Evolutionary conservation across 37 sponge, comb jelly and placozoan species (phyloP).

Genomic region (Cliona cf. orientalis): DNA sequence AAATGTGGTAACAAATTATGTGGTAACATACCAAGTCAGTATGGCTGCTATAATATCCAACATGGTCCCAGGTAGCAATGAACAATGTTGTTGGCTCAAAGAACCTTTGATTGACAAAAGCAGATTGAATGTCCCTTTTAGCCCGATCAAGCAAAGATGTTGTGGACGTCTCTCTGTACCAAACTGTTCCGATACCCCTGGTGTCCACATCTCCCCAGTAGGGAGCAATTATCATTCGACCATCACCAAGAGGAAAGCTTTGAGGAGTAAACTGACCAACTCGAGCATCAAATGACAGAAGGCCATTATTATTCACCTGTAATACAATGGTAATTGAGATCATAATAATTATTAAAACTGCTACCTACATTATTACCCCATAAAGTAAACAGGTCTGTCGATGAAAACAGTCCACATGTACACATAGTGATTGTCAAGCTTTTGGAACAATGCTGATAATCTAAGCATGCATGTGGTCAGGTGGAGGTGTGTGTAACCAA

Average conservation of each 20-base stretch:
- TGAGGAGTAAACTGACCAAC: conserved; percentile 2
- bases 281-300: not conserved
- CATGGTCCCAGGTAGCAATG: too few species aligned
- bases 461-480: too few species aligned
- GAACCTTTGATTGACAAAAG: not conserved
- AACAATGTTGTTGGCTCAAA: not conserved
- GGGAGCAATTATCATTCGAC: conserved; percentile 8
- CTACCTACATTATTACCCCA: too few species aligned
- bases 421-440: too few species aligned
- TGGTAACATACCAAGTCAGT: conserved; percentile 14
- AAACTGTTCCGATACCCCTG: conserved; percentile 10
- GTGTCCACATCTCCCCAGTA: conserved; percentile 56
- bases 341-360: too few species aligned
- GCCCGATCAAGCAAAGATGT: not conserved
- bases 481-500: too few species aligned
- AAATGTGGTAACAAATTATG: too few species aligned
- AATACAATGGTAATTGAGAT: too few species aligned
- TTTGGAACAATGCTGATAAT: too few species aligned
- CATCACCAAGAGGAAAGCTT: not conserved
- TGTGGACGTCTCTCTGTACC: conserved; percentile 31
- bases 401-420: too few species aligned
- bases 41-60: conserved; percentile 15
- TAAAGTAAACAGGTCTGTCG: too few species aligned
- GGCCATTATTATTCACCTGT: conserved; percentile 34
- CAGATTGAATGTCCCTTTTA: not conserved